A percentile compares a stretch with the other conserved stretches of the same genome.
These are phyloP conservation scores for Phalera bucephala DNA, from an alignment of 2,888 invertebrate species.

Conservation along the genomic window DNA sequence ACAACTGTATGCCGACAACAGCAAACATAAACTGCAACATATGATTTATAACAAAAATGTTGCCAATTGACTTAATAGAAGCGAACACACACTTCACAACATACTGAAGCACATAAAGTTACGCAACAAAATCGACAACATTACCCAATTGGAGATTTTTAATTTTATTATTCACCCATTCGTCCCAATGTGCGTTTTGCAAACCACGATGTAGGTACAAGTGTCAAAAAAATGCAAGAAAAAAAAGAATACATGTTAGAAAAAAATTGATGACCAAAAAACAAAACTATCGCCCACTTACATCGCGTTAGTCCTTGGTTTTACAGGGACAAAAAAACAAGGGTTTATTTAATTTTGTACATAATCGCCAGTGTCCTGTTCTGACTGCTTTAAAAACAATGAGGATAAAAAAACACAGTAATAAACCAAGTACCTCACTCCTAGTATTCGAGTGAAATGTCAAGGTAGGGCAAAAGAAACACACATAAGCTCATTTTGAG, in stretches of 20 bases:
- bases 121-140: slow-evolving; percentile 44
- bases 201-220: slow-evolving; percentile 47
- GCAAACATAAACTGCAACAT: slow-evolving; percentile 99
- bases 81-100: slow-evolving; percentile 99
- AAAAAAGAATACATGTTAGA: slow-evolving; percentile 41
- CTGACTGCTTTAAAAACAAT: slow-evolving; percentile 54
- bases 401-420: slow-evolving; percentile 41
- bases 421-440: slow-evolving; percentile 67
- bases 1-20: slow-evolving; percentile 99
- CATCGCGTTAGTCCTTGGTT: slow-evolving; percentile 63
- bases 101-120: slow-evolving; percentile 85
- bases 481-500: slow-evolving; percentile 70
- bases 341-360: slow-evolving; percentile 29
- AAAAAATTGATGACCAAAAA: slow-evolving; percentile 30
- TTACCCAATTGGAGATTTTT: slow-evolving; percentile 53
- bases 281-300: slow-evolving; percentile 50
- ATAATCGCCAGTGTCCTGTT: slow-evolving; percentile 63
- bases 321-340: slow-evolving; percentile 46
- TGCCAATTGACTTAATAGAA: slow-evolving; percentile 98
- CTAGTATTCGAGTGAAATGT: slow-evolving; percentile 71
- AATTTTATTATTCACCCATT: slow-evolving; percentile 42
- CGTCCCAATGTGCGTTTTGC: slow-evolving; percentile 55
- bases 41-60: slow-evolving; percentile 99
- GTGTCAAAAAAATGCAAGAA: slow-evolving; percentile 54
- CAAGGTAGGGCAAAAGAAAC: slow-evolving; percentile 80